Conservation (phyloP, 2,113 vertebrate species). For the Salvelinus namaycush region DNA sequence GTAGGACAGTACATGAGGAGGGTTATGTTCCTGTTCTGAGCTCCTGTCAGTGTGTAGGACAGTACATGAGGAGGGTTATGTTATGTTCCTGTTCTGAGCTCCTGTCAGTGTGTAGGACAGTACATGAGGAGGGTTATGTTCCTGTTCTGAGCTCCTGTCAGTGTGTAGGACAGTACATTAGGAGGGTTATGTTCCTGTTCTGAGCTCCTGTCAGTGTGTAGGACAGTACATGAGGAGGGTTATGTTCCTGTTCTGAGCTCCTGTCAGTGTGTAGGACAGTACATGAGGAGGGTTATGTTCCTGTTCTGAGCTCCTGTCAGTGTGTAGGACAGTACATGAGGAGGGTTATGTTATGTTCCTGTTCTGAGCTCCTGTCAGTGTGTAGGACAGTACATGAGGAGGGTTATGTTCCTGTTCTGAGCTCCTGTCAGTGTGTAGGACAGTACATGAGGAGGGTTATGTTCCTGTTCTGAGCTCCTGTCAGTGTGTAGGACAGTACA, state of each 20-base stretch:
- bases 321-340: no score
- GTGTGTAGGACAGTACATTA: neutral
- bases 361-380: no score
- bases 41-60: conserved; percentile 12
- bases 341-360: neutral
- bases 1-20: no score
- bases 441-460: neutral
- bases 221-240: no score
- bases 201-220: no score
- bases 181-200: neutral
- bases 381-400: no score
- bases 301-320: no score
- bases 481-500: no score
- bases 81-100: neutral
- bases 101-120: no score
- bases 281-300: neutral
- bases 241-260: conserved; percentile 20
- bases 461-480: no score
- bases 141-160: conserved; percentile 29
- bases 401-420: conserved; percentile 10
- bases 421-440: conserved; percentile 15
- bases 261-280: conserved; percentile 12
- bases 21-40: conserved; percentile 21
- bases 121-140: neutral
- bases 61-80: no score